phyloP scores from a whole-genome alignment of 2,113 vertebrate genomes.

The Corynorhinus townsendii region DNA sequence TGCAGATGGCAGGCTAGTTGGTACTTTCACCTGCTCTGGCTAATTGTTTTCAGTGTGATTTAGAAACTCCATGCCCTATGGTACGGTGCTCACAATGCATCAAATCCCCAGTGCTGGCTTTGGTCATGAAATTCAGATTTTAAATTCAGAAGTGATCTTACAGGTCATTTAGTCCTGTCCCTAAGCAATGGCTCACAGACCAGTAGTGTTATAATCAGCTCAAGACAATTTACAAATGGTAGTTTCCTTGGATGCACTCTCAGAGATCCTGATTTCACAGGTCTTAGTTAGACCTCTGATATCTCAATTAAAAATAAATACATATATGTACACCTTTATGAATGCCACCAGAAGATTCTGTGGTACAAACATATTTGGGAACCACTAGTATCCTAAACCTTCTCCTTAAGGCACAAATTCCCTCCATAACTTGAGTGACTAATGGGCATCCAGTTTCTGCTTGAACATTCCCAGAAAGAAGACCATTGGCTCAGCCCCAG shows the following conservation, averaged over 20 bases:
- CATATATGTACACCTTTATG: background rate
- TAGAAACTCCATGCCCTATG: background rate
- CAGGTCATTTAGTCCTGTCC: background rate
- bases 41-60: conserved; percentile 56
- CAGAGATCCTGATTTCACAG: background rate
- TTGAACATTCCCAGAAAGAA: background rate
- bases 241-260: background rate
- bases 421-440: background rate
- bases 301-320: conserved; percentile 14
- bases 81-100: too few relatives aligned
- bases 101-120: background rate
- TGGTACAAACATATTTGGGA: background rate
- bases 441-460: background rate
- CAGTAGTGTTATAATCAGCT: background rate
- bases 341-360: background rate
- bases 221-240: background rate
- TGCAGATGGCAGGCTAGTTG: background rate
- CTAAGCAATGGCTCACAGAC: background rate
- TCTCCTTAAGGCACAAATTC: background rate
- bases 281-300: background rate
- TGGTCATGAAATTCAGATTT: background rate
- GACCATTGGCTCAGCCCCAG: background rate
- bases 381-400: background rate
- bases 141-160: background rate
- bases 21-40: conserved; percentile 30